A percentile compares a stretch with the other conserved stretches of the same genome.
Conservation (phyloP, 2,113 vertebrate species). For the Mobula birostris region DNA sequence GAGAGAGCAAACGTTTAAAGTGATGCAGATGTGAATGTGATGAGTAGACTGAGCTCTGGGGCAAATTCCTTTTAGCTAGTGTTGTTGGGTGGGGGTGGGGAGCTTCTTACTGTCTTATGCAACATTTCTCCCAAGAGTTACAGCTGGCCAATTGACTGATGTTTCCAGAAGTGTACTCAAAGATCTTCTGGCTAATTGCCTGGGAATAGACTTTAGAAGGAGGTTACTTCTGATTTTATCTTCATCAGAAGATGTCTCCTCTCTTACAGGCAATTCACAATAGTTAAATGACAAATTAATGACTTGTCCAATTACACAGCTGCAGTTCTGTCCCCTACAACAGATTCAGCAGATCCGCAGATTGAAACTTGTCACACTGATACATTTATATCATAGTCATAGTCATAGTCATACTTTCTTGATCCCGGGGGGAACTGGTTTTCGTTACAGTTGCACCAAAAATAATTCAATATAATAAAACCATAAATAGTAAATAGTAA, state of each 20-base stretch:
- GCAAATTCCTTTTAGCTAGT: background rate
- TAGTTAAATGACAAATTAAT: background rate
- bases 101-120: background rate
- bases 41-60: background rate
- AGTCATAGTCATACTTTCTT: no score
- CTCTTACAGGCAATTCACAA: background rate
- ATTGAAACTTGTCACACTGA: background rate
- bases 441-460: no score
- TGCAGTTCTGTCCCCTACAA: background rate
- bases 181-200: background rate
- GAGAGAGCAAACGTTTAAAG: background rate
- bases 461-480: no score
- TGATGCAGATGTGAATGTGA: background rate
- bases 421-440: no score
- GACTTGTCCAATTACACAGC: background rate
- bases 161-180: background rate
- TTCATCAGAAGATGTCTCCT: background rate
- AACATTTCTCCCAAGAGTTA: background rate
- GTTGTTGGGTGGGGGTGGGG: background rate
- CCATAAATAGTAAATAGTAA: no score
- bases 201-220: background rate
- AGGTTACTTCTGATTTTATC: background rate
- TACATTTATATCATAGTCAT: no score
- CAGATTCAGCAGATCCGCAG: background rate
- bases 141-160: background rate